A percentile compares a stretch with the other conserved stretches of the same genome.
phyloP scores from a whole-genome alignment of 2,113 vertebrate genomes.

The Malurus cyaneus region DNA sequence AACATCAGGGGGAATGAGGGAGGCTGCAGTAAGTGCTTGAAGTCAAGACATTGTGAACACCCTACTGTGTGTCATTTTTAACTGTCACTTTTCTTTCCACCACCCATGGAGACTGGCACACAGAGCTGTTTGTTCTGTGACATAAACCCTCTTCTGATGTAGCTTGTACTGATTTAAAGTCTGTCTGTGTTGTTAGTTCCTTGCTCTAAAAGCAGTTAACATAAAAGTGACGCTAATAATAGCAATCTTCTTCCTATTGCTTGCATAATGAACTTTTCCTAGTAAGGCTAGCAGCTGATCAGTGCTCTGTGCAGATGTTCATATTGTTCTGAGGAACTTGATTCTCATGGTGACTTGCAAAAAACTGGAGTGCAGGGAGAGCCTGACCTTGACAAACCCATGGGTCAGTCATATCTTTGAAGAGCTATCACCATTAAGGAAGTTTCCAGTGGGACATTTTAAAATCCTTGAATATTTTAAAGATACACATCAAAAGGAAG shows the following conservation, averaged over 20 bases:
- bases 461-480: not conserved
- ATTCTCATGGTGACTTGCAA: slow-evolving; percentile 26
- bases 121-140: not conserved
- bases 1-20: not conserved
- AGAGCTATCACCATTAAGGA: slow-evolving; percentile 2
- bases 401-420: not conserved
- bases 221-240: not conserved
- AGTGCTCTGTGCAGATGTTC: not conserved
- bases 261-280: not conserved
- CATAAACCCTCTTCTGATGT: not conserved
- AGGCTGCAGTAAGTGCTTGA: not conserved
- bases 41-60: not conserved
- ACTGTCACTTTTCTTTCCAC: not conserved
- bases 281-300: not conserved
- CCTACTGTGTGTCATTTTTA: not conserved
- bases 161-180: not conserved
- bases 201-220: not conserved
- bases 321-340: not conserved
- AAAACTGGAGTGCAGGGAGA: not conserved
- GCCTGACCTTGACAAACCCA: not conserved
- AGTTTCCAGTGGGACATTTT: not conserved
- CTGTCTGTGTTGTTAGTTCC: not conserved
- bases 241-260: not conserved
- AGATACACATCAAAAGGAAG: not conserved
- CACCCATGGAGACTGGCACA: not conserved